Base-by-base conservation (phyloP, 2,888 invertebrate genomes). In the Camponotus fellah region DNA sequence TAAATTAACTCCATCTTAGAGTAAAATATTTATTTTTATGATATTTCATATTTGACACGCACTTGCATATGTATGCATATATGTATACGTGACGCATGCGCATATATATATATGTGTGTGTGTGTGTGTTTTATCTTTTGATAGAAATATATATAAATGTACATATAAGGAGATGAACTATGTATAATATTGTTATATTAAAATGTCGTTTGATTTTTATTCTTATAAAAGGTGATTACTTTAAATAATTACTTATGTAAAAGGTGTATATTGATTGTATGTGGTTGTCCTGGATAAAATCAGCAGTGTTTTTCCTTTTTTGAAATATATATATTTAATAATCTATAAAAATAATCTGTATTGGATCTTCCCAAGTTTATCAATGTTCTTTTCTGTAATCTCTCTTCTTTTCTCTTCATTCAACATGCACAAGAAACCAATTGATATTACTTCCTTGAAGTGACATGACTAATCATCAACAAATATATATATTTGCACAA, bases 1-100 rank as follows among this genome's bases (percentile, higher is more conserved):
- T n/a, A 98, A 98, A 94, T 95, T 98, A 86, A 95, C 96, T 26
- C 97, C 97, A 37, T 95, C 96, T 53, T 95, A 94, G 17, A 32
- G 49, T 21, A 21, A 5, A 40, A 65, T 8, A 21, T 9, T 75
- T 60, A 14, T 4, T 72, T 21, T 14, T n/a, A 14, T 26, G 5
- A 5, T 53, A n/a, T 26, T 26, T 26, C 26, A n/a, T n/a, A n/a
- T n/a, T n/a, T n/a, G n/a, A 2, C 2, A 26, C 26, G 26, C 26
- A 26, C 26, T 26, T 26, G 26, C 2, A 26, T 26, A 26, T 26
- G 26, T 26, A 26, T 26, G 2, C 26, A 26, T 26, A 2, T 26
- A 26, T 26, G 26, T 1, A 2, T 26, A 2, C 2, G 26, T 26
- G 26, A 26, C 26, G 26, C 26, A 0, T 26, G 26, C 26, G 26